Percentiles rank a stretch among this genome's conserved stretches.
These are phyloP conservation scores for Pyrrhosoma nymphula DNA, from an alignment of 2,888 invertebrate genomes.

Conservation along the genomic window DNA sequence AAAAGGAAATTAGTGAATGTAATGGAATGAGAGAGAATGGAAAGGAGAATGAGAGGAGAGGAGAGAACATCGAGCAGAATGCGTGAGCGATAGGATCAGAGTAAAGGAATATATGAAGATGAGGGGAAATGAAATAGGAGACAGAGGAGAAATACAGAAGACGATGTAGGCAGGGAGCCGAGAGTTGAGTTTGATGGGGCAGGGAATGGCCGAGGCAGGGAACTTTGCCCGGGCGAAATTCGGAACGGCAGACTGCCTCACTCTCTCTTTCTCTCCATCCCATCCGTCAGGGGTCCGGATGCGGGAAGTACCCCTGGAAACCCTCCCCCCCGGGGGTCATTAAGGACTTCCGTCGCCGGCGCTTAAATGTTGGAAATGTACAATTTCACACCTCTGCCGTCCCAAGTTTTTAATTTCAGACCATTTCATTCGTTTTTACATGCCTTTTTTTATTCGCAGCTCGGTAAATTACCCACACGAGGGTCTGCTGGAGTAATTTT, in stretches of 20 bases:
- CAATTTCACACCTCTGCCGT: neutral
- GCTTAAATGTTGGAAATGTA: neutral
- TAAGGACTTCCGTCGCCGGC: constrained; percentile 1
- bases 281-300: neutral
- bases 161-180: neutral
- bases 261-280: neutral
- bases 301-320: neutral
- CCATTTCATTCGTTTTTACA: neutral
- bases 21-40: no score
- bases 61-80: no score
- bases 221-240: neutral
- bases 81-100: no score
- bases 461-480: neutral
- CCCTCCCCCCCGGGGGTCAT: neutral
- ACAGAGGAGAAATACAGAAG: neutral
- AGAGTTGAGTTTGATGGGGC: neutral
- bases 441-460: neutral
- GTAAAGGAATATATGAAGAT: no score
- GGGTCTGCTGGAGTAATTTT: neutral
- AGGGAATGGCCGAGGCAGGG: neutral
- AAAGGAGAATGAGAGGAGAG: no score
- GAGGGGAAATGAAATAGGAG: neutral
- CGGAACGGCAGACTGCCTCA: neutral
- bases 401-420: neutral
- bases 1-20: no score